Percentiles rank a stretch among this genome's conserved stretches.
Evolutionary conservation across 2,113 vertebrate genomes (phyloP).

Genomic region (Chlorodrepanis virens): DNA sequence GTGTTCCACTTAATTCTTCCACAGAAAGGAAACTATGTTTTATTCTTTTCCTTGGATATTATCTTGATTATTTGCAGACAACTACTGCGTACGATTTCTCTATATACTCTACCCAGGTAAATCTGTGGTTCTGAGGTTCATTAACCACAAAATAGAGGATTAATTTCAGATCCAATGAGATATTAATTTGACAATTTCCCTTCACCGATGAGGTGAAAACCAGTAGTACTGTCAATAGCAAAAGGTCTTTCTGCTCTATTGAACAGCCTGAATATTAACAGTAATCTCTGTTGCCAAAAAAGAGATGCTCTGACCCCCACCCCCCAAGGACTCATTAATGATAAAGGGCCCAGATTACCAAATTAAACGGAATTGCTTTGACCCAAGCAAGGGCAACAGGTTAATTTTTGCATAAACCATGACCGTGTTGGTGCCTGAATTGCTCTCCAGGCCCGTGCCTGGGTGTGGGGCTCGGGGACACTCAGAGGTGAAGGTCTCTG

Average conservation of each 20-base stretch:
- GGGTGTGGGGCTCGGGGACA: neutral
- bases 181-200: constrained; percentile 41
- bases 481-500: constrained; percentile 18
- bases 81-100: neutral
- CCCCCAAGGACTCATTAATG: constrained; percentile 31
- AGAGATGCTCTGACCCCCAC: neutral
- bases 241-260: constrained; percentile 5
- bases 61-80: neutral
- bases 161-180: constrained; percentile 32
- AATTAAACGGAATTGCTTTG: constrained; percentile 31
- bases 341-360: constrained; percentile 26
- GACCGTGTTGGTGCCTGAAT: neutral
- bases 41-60: neutral
- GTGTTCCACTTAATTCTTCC: neutral
- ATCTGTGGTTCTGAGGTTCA: constrained; percentile 6
- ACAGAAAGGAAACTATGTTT: neutral
- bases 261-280: constrained; percentile 25
- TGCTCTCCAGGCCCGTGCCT: neutral
- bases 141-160: constrained; percentile 17
- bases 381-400: constrained; percentile 22
- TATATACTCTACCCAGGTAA: neutral
- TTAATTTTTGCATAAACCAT: constrained; percentile 40
- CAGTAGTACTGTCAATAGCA: neutral
- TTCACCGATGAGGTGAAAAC: neutral
- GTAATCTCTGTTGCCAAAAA: constrained; percentile 30